Evolutionary conservation across 2,888 invertebrate genomes (phyloP), one percentile per base, ranked within the genome.

Genomic region (Ceratothoa steindachneri): DNA sequence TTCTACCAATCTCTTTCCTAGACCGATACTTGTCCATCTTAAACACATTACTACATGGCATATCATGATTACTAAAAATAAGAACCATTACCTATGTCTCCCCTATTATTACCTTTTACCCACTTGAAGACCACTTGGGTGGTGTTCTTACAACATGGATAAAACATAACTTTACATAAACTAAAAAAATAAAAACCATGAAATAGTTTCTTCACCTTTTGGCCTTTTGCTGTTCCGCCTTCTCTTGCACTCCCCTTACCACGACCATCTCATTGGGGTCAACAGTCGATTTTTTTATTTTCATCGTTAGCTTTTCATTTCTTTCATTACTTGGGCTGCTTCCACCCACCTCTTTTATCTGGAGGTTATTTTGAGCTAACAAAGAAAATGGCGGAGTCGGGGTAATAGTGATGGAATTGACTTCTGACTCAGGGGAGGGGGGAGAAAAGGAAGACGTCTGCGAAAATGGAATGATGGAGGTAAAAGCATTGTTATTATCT

Each of bases 181-280:
- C n/a, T n/a, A n/a, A n/a, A n/a, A n/a, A n/a, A n/a, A n/a, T n/a
- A n/a, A n/a, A n/a, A n/a, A n/a, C n/a, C n/a, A n/a, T n/a, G n/a
- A n/a, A n/a, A n/a, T n/a, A 69, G 69, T 22, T 27, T 22, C 1
- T 24, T 51, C 53, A 77, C 77, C 77, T 22, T 55, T 53, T 73
- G 24, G 66, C 66, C 30, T 73, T 71, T n/a, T 73, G 60, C 71
- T 73, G 78, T 30, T 78, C 78, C 52, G 71, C 66, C 12, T 75
- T 72, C 29, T 78, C 75, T 30, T 73, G 24, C 12, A 72, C 71
- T 66, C 78, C 75, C 5, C 78, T 75, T 15, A 78, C 78, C 29
- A 78, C 75, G 29, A 78, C 75, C 78, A 78, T 78, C 41, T 78
- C 78, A 64, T 78, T 78, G 30, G 78, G 78, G 7, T 73, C 75